Evolutionary conservation across 1,140 invertebrate genomes (phyloP), one percentile per base, ranked within the genome.

Genomic region (Aethina tumida): DNA sequence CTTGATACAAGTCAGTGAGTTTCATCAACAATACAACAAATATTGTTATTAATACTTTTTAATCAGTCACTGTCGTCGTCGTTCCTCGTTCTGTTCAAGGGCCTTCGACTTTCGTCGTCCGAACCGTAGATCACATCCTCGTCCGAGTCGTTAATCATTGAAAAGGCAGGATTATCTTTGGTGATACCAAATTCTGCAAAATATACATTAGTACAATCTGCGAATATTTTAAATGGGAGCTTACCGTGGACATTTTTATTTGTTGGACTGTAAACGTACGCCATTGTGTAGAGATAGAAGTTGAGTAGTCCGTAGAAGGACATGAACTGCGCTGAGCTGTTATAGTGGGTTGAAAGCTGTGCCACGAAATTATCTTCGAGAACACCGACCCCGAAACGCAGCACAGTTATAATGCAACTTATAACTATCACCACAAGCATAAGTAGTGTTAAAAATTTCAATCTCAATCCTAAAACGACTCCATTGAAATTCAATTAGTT

Each of bases 121-220:
- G 87, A 95, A 45, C 89, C 92, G 59, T 95, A 97, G 46, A 95
- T 84, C 5, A 95, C 88, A 49, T 97, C 94, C 68, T 97, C 93
- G 60, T 97, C 94, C 0, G 92, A 95, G 59, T 97, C 92, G 62
- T 97, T 96, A 37, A 98, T 85, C 93, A 97, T 97, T 7, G 92
- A 96, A 63, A 97, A 88, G 5, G 90, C 84, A 28, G 92, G 92
- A 69, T 97, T 97, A 67, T 97, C 93, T 67, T 95, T 96, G 16
- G 92, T 91, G 50, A 92, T 86, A 5, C 86, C 69, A 9, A 9
- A 8, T 3, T 2, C 27, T 29, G 2, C 27, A 29, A 14, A 29
- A 29, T 29, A 29, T 29, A n/a, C 12, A 9, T 1, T 2, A 12
- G 10, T 29, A 2, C 8, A 29, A 29, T 12, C 15, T 29, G 15